Evolutionary conservation across 2,113 vertebrate species (phyloP).

Genomic region (Grallaria varia): DNA sequence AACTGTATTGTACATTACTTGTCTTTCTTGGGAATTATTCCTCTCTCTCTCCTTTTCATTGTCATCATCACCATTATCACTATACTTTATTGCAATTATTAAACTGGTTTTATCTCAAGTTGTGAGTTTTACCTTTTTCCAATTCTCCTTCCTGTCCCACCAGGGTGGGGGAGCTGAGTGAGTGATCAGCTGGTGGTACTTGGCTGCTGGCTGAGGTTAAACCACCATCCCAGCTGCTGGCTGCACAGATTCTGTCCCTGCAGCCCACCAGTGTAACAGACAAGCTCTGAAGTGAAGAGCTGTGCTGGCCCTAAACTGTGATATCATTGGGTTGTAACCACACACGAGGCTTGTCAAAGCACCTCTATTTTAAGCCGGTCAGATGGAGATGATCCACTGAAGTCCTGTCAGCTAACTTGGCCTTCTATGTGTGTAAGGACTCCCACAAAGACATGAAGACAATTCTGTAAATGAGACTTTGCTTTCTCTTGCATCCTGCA

Average conservation of each 20-base stretch:
- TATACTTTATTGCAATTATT: not conserved
- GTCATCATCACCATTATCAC: not conserved
- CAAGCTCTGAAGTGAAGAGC: not conserved
- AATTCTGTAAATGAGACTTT: not conserved
- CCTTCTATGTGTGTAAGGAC: not conserved
- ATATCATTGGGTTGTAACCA: not conserved
- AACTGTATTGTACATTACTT: not conserved
- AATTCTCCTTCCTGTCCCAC: not conserved
- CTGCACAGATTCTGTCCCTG: not conserved
- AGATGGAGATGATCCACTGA: not conserved
- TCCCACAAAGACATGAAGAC: not conserved
- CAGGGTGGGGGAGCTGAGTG: not conserved
- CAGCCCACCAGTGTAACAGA: rapidly evolving
- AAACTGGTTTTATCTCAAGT: not conserved
- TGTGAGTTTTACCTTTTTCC: not conserved
- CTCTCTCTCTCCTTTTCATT: not conserved
- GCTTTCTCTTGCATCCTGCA: not conserved
- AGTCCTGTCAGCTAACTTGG: not conserved
- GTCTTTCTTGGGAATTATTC: not conserved
- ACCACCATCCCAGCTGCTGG: not conserved
- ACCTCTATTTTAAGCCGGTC: not conserved
- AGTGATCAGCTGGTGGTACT: not conserved
- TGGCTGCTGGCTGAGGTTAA: not conserved
- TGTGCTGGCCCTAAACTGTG: not conserved
- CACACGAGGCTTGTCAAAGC: not conserved